phyloP scores from a whole-genome alignment of 2,888 invertebrate species.

The Euzetes globulus region DNA sequence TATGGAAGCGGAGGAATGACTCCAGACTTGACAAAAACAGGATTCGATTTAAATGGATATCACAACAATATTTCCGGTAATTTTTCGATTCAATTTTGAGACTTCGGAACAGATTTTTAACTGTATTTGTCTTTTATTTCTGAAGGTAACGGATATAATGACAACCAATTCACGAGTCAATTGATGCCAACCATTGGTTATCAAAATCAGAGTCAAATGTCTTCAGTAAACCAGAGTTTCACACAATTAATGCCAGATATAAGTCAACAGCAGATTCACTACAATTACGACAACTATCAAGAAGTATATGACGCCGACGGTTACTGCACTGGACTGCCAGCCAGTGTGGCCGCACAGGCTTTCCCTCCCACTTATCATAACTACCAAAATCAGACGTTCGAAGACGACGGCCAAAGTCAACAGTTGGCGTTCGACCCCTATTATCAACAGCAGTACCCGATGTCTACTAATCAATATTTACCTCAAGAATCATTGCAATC shows the following conservation, averaged over 20 bases:
- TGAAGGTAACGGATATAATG: not conserved
- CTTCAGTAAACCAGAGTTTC: conserved; percentile 4
- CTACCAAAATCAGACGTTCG: conserved; percentile 7
- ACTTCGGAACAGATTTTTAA: not conserved
- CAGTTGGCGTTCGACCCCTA: not conserved
- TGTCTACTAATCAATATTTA: conserved; percentile 44
- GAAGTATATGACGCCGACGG: conserved; percentile 29
- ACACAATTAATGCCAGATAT: conserved; percentile 4
- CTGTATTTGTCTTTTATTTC: not conserved
- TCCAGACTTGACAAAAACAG: conserved; percentile 20
- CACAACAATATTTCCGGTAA: conserved; percentile 21
- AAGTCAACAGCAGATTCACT: not conserved
- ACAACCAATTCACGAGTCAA: not conserved
- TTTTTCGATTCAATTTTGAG: not conserved
- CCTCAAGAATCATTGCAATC: conserved; percentile 69
- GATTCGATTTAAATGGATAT: conserved; percentile 19
- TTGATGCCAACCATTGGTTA: conserved; percentile 11
- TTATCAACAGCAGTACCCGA: conserved; percentile 27
- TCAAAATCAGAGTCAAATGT: conserved; percentile 19
- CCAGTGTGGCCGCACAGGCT: conserved; percentile 8
- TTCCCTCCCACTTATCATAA: conserved; percentile 18
- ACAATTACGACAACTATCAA: conserved; percentile 22
- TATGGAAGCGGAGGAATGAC: conserved; percentile 27
- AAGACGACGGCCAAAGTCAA: conserved; percentile 30
- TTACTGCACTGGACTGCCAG: conserved; percentile 19